Base-by-base conservation (phyloP, 2,113 vertebrate genomes). In the Cebidichthys violaceus region DNA sequence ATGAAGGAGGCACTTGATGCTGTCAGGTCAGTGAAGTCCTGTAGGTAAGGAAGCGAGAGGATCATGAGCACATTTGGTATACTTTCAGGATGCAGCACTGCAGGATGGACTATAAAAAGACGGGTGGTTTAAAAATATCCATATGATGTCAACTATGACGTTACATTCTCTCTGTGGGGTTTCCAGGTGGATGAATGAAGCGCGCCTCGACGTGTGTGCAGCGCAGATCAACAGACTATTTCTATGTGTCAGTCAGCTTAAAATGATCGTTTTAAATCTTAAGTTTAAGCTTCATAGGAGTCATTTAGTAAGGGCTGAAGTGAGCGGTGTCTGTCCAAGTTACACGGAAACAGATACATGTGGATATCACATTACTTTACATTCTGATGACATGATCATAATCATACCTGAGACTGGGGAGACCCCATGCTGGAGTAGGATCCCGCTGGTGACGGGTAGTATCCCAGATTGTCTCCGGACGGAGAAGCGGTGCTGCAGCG, bases 401-500 rank as follows among this genome's bases (percentile, higher is more conserved):
- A 17, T 31, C 96, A 87, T 94, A 99, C 98, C 97, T 97, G 96
- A 79, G 95, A 94, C 45, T 94, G 92, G 11, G 97, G 97, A 6
- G 97, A 98, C 17, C 95, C 96, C 91, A 97, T 93, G 90, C 97
- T 97, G 73, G 96, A 97, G 80, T 97, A 97, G 11, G 97, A 98
- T 67, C 96, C 97, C 0, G 96, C 96, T 7, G 94, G 93, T 1
- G 97, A 98, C 0, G 95, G 95, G 67, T 96, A 97, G 74, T 97
- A 98, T 60, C 94, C 95, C 52, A 96, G 88, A 27, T 91, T 97
- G 86, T 99, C 97, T 61, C 93, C 96, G 15, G 96, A 95, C 15
- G 97, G 97, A 31, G 97, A 99, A 72, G 98, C 97, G 79, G 96
- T 98, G 93, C 97, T 99, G 95, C 98, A 99, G 89, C 97, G 97